A percentile compares a stretch with the other conserved stretches of the same genome.
phyloP scores from a whole-genome alignment of 2,888 invertebrate genomes.

The Cepaea hortensis region DNA sequence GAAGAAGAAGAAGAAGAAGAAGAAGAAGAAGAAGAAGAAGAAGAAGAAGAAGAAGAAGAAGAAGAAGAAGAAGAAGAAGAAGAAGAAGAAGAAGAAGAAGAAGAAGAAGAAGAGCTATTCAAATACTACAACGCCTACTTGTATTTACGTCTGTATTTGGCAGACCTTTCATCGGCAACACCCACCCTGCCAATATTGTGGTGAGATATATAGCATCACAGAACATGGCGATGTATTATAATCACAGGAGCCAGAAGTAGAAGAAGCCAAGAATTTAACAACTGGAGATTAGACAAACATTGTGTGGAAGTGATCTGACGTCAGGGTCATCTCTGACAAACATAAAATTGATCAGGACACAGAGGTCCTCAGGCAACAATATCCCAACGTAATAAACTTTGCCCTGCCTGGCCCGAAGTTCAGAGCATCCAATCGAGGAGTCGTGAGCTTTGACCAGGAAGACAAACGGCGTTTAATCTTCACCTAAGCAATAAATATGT shows the following conservation, averaged over 20 bases:
- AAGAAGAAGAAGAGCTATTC: too few species aligned
- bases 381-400: conserved; percentile 38
- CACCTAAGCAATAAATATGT: conserved; percentile 44
- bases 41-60: too few species aligned
- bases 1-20: too few species aligned
- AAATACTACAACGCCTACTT: too few species aligned
- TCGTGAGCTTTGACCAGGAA: conserved; percentile 45
- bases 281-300: conserved; percentile 45
- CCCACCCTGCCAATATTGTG: neutral
- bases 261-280: neutral
- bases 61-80: too few species aligned
- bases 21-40: too few species aligned
- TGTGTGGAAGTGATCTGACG: conserved; percentile 24
- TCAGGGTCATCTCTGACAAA: conserved; percentile 30
- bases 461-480: conserved; percentile 47
- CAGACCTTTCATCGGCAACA: neutral
- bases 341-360: conserved; percentile 43
- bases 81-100: too few species aligned
- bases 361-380: conserved; percentile 44
- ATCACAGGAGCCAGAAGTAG: neutral
- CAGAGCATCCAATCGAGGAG: conserved; percentile 44
- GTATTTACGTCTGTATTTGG: too few species aligned
- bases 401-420: conserved; percentile 29
- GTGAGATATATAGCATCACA: neutral
- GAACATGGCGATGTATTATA: neutral